Base-by-base conservation (phyloP, 2,888 invertebrate species). In the Drosophila kanekoi region DNA sequence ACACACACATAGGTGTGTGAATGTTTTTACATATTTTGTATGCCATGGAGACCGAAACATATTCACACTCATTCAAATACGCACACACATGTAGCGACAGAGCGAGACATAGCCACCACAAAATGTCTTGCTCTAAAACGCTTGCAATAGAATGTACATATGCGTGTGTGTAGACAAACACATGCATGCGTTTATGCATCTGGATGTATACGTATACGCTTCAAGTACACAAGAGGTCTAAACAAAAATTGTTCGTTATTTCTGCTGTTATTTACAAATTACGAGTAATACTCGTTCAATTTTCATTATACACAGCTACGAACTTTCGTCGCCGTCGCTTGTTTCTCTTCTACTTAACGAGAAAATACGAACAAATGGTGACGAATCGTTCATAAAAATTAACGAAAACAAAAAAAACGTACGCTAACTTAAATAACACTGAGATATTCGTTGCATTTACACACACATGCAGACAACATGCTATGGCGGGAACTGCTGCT, bases 201-300 rank as follows among this genome's bases (percentile, higher is more conserved):
- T 59, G 47, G 40, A 54, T 51, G 75, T 51, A 35, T 54, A 20
- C 43, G 52, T 73, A 40, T 64, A 58, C 65, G 43, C 57, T 71
- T 73, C 57, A 67, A 67, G 62, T 54, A 62, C 56, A 77, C 68
- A 68, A 59, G 62, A 56, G 77, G 35, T 49, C 57, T 43, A 37
- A 53, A 68, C 78, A 68, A 68, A 63, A 57, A 60, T 54, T 54
- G 49, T 71, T 64, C 54, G 63, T 79, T 76, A 73, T 82, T 83
- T 73, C 56, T 56, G 61, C 72, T 79, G 70, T 79, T 81, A 79
- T 79, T 84, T 88, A 85, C 86, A 83, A 77, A 74, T 88, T 83
- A 81, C 88, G 85, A 87, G 87, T 85, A 87, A 87, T 83, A 82
- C 83, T 85, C 86, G 83, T 79, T 87, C 75, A 47, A 58, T 71